Conservation (phyloP, 2,797 vertebrate species). For the Molossus alvarezi region DNA sequence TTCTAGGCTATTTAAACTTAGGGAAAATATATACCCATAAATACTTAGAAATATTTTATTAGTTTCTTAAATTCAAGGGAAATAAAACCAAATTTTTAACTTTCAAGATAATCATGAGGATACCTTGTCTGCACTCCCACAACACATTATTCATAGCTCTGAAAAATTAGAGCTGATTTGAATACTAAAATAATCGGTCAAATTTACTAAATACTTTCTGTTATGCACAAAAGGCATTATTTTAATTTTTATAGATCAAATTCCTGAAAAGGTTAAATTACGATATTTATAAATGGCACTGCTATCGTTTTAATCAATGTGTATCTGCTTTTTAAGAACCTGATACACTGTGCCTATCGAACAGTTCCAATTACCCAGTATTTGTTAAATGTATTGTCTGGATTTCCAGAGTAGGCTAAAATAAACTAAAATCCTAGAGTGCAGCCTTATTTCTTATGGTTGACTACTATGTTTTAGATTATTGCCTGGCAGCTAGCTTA, state of each 20-base stretch:
- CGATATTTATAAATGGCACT: neutral
- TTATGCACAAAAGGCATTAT: neutral
- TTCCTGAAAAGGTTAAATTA: neutral
- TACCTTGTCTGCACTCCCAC: neutral
- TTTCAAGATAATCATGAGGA: neutral
- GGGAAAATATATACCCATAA: neutral
- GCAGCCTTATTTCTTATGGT: neutral
- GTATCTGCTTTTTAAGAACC: constrained; percentile 10
- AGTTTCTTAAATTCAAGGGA: neutral
- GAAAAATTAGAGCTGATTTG: neutral
- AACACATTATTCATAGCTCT: neutral
- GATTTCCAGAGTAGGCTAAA: neutral
- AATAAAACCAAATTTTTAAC: neutral
- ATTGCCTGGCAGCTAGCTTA: neutral
- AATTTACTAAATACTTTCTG: neutral
- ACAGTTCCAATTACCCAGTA: neutral
- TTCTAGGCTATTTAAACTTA: neutral
- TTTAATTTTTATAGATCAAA: neutral
- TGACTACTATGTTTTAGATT: neutral
- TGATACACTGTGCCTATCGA: neutral
- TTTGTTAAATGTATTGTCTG: neutral
- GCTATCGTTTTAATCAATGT: neutral
- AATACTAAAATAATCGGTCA: constrained; percentile 18
- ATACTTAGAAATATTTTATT: neutral
- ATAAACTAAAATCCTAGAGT: neutral